A percentile compares a stretch with the other conserved stretches of the same genome.
Conservation (phyloP, 2,113 vertebrate species). For the Hydrolagus affinis region DNA sequence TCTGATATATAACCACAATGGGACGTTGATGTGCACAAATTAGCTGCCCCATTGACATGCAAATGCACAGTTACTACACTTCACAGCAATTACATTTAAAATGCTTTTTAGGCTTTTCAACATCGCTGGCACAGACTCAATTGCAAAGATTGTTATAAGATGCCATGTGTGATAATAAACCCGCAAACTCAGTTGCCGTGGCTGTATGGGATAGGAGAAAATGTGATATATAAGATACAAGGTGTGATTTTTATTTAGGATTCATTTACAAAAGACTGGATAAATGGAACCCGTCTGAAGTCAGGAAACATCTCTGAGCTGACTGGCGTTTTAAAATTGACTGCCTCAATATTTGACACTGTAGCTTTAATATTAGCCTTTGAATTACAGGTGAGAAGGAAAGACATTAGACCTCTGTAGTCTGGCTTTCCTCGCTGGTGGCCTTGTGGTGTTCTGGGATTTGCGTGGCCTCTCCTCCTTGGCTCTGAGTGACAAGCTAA, state of each 20-base stretch:
- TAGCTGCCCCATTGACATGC: too few relatives aligned
- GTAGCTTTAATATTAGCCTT: not conserved
- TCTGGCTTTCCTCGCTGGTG: conserved; percentile 79
- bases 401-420: conserved; percentile 69
- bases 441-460: conserved; percentile 85
- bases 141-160: too few relatives aligned
- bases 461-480: conserved; percentile 75
- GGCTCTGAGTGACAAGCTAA: conserved; percentile 98
- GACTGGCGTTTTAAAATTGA: not conserved
- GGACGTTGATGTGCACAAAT: too few relatives aligned
- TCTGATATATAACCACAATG: too few relatives aligned
- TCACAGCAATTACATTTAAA: too few relatives aligned
- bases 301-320: not conserved
- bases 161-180: too few relatives aligned
- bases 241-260: not conserved
- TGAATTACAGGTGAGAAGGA: conserved; percentile 50
- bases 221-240: too few relatives aligned
- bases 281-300: not conserved
- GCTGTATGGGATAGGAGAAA: too few relatives aligned
- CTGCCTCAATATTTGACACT: not conserved
- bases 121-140: too few relatives aligned
- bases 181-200: too few relatives aligned
- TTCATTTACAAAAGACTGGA: not conserved
- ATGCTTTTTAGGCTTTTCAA: too few relatives aligned
- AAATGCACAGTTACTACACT: too few relatives aligned